A percentile compares a stretch with the other conserved stretches of the same genome.
These are phyloP conservation scores for Cydia splendana DNA, from an alignment of 1,140 invertebrate genomes.

Conservation along the genomic window DNA sequence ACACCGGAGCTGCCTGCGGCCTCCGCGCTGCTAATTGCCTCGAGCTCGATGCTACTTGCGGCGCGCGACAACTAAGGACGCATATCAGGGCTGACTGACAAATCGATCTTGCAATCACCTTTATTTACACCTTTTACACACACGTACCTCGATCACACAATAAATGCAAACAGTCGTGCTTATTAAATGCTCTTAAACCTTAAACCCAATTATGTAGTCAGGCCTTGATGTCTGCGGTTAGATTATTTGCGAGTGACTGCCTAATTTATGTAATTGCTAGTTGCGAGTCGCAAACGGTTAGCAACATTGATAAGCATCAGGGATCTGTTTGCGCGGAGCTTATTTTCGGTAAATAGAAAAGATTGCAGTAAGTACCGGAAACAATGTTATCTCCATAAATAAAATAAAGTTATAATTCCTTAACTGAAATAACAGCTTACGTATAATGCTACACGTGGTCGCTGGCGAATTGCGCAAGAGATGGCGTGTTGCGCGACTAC, in stretches of 20 bases:
- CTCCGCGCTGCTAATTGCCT: constrained; percentile 2
- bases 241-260: neutral
- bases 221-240: neutral
- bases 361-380: neutral
- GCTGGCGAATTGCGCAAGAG: constrained; percentile 7
- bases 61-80: neutral
- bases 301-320: neutral
- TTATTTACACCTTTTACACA: neutral
- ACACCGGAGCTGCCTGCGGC: neutral
- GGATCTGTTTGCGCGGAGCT: neutral
- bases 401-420: neutral
- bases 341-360: constrained; percentile 1
- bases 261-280: neutral
- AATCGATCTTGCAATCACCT: constrained; percentile 12
- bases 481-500: neutral
- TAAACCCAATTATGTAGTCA: neutral
- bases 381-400: neutral
- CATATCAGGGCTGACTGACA: neutral
- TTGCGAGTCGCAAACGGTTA: neutral
- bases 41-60: neutral
- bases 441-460: neutral
- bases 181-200: constrained; percentile 3
- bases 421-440: no score
- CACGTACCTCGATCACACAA: constrained; percentile 8
- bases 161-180: constrained; percentile 10